These are phyloP conservation scores for Prietella phreatophila DNA, from an alignment of 2,113 vertebrate genomes.

Conservation along the genomic window DNA sequence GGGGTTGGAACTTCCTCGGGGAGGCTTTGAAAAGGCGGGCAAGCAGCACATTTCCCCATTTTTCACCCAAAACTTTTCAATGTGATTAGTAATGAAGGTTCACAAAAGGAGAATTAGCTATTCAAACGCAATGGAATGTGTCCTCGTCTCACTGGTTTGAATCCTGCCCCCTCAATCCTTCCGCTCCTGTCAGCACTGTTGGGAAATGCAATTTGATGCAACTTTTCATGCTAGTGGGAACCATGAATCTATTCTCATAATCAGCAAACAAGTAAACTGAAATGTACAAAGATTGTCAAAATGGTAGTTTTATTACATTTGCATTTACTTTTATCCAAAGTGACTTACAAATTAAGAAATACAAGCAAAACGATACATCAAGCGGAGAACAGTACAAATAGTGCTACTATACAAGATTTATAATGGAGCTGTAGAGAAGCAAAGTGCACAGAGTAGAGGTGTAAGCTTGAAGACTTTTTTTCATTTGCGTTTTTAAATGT, in stretches of 20 bases:
- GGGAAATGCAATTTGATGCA: neutral
- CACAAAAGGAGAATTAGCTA: conserved; percentile 31
- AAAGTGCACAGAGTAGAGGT: too few species aligned
- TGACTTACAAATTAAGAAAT: too few species aligned
- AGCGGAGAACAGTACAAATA: too few species aligned
- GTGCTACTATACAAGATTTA: too few species aligned
- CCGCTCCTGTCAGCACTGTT: neutral
- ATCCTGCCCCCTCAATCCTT: neutral
- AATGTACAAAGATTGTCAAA: neutral
- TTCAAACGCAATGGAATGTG: conserved; percentile 7
- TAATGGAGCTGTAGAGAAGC: too few species aligned
- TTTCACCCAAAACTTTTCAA: conserved; percentile 22
- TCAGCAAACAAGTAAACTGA: neutral
- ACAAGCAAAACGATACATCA: too few species aligned
- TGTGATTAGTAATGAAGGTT: conserved; percentile 5
- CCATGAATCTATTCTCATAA: neutral
- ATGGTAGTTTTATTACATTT: neutral
- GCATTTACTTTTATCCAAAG: too few species aligned
- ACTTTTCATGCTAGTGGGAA: neutral
- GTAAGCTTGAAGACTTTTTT: too few species aligned
- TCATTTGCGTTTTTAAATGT: too few species aligned
- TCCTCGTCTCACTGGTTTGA: neutral
- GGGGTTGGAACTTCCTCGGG: neutral
- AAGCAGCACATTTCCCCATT: conserved; percentile 13
- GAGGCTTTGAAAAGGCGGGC: conserved; percentile 22